phyloP scores from a whole-genome alignment of 2,797 vertebrate genomes.

The Myotis vivesi region DNA sequence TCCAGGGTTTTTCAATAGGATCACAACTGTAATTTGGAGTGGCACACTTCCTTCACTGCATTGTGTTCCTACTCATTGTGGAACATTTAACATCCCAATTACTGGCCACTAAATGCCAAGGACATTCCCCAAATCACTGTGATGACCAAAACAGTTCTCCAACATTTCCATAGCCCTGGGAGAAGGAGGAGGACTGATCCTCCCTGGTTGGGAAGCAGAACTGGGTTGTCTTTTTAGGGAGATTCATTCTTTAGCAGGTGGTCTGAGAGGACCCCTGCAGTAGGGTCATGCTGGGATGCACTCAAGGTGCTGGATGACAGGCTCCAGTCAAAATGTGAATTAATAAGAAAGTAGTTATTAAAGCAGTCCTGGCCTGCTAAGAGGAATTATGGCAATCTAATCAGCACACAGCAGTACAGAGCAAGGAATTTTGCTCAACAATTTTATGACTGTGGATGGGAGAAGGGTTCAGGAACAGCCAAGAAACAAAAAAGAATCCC shows the following conservation, averaged over 20 bases:
- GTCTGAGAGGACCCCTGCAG: neutral
- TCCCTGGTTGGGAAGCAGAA: neutral
- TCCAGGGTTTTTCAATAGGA: slow-evolving; percentile 13
- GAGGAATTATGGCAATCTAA: neutral
- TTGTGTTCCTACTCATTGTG: neutral
- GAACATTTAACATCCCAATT: neutral
- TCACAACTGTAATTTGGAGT: slow-evolving; percentile 15
- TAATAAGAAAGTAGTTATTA: neutral
- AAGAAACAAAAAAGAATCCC: neutral
- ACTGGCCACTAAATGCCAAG: slow-evolving; percentile 5
- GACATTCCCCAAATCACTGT: neutral
- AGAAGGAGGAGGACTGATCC: neutral
- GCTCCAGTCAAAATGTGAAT: neutral
- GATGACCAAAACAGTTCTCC: slow-evolving; percentile 17
- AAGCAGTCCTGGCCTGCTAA: neutral
- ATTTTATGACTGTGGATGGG: neutral
- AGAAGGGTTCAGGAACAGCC: neutral
- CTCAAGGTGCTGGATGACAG: neutral
- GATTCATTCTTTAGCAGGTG: no score
- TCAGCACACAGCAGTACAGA: neutral
- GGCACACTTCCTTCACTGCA: neutral
- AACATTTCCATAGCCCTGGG: slow-evolving; percentile 5
- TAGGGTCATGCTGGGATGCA: neutral
- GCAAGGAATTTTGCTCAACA: neutral
- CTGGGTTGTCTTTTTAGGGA: no score